Percentiles rank a stretch among this genome's conserved stretches.
Conservation (phyloP, 2,797 vertebrate genomes). For the Pteronotus mesoamericanus region DNA sequence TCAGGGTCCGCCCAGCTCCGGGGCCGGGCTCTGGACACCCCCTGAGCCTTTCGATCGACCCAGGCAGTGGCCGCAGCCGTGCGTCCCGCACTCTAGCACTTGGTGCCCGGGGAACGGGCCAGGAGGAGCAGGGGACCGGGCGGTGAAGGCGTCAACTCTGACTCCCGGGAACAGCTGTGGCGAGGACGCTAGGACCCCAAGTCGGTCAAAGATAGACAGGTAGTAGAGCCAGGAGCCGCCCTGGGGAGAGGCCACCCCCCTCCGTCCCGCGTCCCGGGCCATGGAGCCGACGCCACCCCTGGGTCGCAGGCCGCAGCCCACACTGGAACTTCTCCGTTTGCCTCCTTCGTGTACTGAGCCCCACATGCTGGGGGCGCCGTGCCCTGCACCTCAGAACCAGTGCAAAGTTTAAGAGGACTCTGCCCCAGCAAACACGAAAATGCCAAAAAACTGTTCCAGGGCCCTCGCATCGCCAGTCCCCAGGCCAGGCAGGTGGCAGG, state of each 20-base stretch:
- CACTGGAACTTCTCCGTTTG: accelerated
- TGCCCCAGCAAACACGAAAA: background rate
- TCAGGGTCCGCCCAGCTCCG: background rate
- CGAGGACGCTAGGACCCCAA: accelerated
- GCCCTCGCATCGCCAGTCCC: background rate
- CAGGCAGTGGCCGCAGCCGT: background rate
- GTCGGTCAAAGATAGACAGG: background rate
- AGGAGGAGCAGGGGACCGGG: accelerated
- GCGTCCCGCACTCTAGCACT: no score
- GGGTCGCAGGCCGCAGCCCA: accelerated
- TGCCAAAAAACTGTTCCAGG: background rate
- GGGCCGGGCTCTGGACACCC: accelerated
- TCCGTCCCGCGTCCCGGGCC: no score
- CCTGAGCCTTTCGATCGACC: accelerated
- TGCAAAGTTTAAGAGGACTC: background rate
- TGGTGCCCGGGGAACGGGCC: accelerated
- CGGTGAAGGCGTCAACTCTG: background rate
- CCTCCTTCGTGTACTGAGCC: no score
- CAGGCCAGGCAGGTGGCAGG: accelerated
- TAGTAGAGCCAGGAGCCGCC: background rate
- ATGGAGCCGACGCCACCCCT: accelerated
- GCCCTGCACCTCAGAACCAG: accelerated
- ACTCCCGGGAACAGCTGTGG: no score
- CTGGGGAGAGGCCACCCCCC: background rate
- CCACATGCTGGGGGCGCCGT: accelerated